Evolutionary conservation across 1,140 invertebrate genomes (phyloP).

Genomic region (Dermatophagoides farinae): DNA sequence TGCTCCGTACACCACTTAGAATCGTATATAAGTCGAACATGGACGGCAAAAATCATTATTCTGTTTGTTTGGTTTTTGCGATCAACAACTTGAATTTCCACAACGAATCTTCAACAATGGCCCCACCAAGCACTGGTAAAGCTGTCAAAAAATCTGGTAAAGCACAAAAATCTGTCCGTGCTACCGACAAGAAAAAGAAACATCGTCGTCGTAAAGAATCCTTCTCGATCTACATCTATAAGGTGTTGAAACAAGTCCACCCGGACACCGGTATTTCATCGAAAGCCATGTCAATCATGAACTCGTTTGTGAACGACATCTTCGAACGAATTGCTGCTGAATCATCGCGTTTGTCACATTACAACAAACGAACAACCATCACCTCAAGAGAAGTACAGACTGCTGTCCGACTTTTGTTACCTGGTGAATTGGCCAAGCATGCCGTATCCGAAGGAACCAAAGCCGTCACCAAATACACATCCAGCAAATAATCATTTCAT

Average conservation of each 20-base stretch:
- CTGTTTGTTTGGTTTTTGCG: too few relatives aligned
- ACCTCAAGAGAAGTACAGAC: conserved; percentile 40
- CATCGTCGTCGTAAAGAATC: conserved; percentile 30
- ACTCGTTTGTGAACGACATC: conserved; percentile 31
- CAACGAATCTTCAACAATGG: conserved; percentile 32
- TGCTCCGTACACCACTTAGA: too few relatives aligned
- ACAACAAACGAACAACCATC: conserved; percentile 43
- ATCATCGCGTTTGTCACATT: conserved; percentile 42
- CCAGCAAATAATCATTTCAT: too few relatives aligned
- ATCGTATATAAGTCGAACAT: too few relatives aligned
- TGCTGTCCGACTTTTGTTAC: conserved; percentile 36
- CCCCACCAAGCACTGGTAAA: conserved; percentile 28
- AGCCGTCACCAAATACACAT: conserved; percentile 36
- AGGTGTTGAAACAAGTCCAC: conserved; percentile 28
- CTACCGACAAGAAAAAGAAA: conserved; percentile 24
- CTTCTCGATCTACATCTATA: conserved; percentile 30
- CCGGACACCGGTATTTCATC: conserved; percentile 32
- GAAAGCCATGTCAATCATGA: conserved; percentile 35
- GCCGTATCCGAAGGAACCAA: conserved; percentile 37
- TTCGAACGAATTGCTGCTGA: conserved; percentile 38
- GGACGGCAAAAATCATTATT: too few relatives aligned
- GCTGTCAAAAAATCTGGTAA: conserved; percentile 30
- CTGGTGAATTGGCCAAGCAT: conserved; percentile 40
- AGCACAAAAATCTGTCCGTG: conserved; percentile 26
- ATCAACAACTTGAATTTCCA: too few relatives aligned